phyloP scores from a whole-genome alignment of 2,888 invertebrate genomes.

The Cheilosia pagana region DNA sequence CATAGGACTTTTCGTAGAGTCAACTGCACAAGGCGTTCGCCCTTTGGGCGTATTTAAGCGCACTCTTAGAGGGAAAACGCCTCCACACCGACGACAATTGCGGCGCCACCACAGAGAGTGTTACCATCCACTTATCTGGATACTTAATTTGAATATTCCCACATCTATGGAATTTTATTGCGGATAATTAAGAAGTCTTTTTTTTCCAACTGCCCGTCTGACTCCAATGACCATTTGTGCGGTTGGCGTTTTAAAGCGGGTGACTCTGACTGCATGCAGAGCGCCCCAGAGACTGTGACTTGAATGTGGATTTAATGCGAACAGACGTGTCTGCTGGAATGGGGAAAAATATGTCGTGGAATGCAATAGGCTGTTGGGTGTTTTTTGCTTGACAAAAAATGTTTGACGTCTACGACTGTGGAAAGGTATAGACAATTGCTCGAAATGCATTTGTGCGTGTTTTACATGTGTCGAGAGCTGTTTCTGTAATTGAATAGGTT shows the following conservation, averaged over 20 bases:
- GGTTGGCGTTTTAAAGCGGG: conserved; percentile 6
- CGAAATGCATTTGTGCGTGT: neutral
- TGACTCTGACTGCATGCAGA: neutral
- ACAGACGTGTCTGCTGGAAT: conserved; percentile 3
- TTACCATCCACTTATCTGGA: conserved; percentile 17
- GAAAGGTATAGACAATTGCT: conserved; percentile 13
- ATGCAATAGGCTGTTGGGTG: conserved; percentile 38
- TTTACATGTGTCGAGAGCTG: conserved; percentile 9
- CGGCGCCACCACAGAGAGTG: conserved; percentile 36
- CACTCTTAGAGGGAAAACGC: neutral
- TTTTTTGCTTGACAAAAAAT: conserved; percentile 38
- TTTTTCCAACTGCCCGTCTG: neutral
- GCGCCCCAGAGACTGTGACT: conserved; percentile 1
- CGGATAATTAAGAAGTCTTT: conserved; percentile 51
- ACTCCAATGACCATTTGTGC: neutral
- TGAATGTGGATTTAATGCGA: conserved; percentile 15
- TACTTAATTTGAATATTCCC: conserved; percentile 54
- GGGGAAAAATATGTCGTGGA: conserved; percentile 39
- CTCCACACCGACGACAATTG: neutral
- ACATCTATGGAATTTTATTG: conserved; percentile 57
- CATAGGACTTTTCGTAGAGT: neutral
- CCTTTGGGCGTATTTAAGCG: conserved; percentile 3
- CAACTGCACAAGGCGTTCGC: conserved; percentile 13
- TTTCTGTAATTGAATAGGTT: conserved; percentile 14
- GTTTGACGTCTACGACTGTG: conserved; percentile 28